Evolutionary conservation across 2,113 vertebrate species (phyloP).

Genomic region (Caretta caretta): DNA sequence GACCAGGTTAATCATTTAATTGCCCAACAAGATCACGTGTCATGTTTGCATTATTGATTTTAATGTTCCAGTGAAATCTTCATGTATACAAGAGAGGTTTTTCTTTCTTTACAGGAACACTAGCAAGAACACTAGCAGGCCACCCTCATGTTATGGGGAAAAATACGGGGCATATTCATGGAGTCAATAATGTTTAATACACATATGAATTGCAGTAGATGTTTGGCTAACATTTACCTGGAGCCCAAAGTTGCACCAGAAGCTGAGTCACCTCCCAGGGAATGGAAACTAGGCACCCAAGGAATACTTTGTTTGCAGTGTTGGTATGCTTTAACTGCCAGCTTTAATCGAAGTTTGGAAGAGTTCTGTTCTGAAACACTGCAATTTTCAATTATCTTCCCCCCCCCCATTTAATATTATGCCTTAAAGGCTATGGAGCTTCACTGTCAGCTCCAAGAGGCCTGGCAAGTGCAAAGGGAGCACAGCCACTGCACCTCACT

Average conservation of each 20-base stretch:
- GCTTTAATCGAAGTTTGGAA: neutral
- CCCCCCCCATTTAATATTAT: neutral
- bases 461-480: neutral
- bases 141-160: neutral
- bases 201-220: neutral
- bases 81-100: neutral
- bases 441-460: neutral
- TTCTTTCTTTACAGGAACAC: constrained; percentile 17
- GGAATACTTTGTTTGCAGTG: neutral
- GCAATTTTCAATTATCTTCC: neutral
- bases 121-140: neutral
- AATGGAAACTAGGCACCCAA: neutral
- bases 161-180: constrained; percentile 5
- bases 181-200: neutral
- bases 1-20: neutral
- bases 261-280: neutral
- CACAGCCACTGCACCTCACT: neutral
- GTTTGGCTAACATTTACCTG: neutral
- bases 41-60: neutral
- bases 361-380: neutral
- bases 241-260: neutral
- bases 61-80: neutral
- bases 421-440: neutral
- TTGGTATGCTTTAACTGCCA: neutral
- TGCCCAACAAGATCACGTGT: neutral